Percentiles rank a stretch among this genome's conserved stretches.
These are phyloP conservation scores for Ennomos erosarius DNA, from an alignment of 2,888 invertebrate genomes.

Conservation along the genomic window DNA sequence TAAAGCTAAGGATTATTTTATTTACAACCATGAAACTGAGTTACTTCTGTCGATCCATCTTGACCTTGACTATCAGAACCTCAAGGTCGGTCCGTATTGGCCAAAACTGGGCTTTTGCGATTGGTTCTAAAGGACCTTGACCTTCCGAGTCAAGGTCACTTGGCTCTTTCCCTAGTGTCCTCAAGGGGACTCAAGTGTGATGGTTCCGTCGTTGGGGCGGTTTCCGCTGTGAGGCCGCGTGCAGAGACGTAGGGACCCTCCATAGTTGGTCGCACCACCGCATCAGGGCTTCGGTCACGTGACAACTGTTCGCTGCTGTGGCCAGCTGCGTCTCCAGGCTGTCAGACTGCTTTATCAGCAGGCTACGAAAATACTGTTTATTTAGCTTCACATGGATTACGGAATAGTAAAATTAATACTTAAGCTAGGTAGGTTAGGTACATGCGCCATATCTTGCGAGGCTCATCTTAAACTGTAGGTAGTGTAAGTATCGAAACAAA, in stretches of 20 bases:
- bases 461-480: too few species aligned
- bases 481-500: too few species aligned
- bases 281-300: conserved; percentile 93
- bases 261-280: conserved; percentile 91
- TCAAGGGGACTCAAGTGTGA: conserved; percentile 59
- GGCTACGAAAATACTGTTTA: conserved; percentile 67
- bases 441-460: too few species aligned
- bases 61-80: conserved; percentile 44
- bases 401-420: too few species aligned
- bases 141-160: conserved; percentile 35
- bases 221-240: conserved; percentile 83
- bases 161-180: conserved; percentile 11
- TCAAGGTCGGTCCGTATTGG: conserved; percentile 41
- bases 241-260: conserved; percentile 90
- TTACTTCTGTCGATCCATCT: conserved; percentile 21
- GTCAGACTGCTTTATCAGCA: conserved; percentile 86
- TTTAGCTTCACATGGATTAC: too few species aligned
- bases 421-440: too few species aligned
- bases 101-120: conserved; percentile 3
- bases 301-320: conserved; percentile 95
- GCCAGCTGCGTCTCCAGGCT: conserved; percentile 90
- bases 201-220: conserved; percentile 65
- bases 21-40: conserved; percentile 19
- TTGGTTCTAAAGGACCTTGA: conserved; percentile 30
- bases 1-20: neutral